Evolutionary conservation across 2,888 invertebrate species (phyloP).

Genomic region (Crioceris asparagi): DNA sequence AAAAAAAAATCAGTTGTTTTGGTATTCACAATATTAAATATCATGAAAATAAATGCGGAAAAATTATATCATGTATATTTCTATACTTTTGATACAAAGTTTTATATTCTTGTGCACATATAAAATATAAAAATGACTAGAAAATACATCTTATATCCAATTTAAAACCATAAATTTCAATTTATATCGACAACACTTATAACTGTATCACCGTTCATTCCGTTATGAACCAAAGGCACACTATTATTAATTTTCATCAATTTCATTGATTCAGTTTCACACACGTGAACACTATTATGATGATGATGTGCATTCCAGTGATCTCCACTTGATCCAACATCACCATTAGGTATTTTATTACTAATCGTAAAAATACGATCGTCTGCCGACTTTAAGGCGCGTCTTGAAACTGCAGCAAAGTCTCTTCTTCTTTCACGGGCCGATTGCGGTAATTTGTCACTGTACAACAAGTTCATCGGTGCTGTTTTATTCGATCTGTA

Average conservation of each 20-base stretch:
- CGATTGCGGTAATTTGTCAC: slow-evolving; percentile 14
- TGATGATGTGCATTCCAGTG: slow-evolving; percentile 8
- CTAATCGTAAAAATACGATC: slow-evolving; percentile 24
- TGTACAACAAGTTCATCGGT: slow-evolving; percentile 24
- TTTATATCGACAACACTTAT: slow-evolving; percentile 21
- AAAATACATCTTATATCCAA: too few species aligned
- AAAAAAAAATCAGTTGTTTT: too few species aligned
- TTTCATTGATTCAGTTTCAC: neutral
- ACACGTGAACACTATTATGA: neutral
- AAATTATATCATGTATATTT: too few species aligned
- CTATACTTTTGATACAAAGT: too few species aligned
- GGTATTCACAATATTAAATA: too few species aligned
- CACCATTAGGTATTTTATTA: slow-evolving; percentile 18
- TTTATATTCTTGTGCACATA: too few species aligned
- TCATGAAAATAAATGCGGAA: too few species aligned
- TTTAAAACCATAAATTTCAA: slow-evolving; percentile 11
- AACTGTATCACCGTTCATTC: slow-evolving; percentile 15
- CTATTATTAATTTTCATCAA: slow-evolving; percentile 5
- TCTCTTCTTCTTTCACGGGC: slow-evolving; percentile 15
- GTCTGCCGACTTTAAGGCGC: slow-evolving; percentile 31
- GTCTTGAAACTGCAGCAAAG: slow-evolving; percentile 15
- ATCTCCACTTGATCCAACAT: slow-evolving; percentile 21
- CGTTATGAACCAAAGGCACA: slow-evolving; percentile 15
- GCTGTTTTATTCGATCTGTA: slow-evolving; percentile 31
- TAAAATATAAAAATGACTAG: too few species aligned